Evolutionary conservation across 2,113 vertebrate species (phyloP).

Genomic region (Chamaetylas fuelleborni): DNA sequence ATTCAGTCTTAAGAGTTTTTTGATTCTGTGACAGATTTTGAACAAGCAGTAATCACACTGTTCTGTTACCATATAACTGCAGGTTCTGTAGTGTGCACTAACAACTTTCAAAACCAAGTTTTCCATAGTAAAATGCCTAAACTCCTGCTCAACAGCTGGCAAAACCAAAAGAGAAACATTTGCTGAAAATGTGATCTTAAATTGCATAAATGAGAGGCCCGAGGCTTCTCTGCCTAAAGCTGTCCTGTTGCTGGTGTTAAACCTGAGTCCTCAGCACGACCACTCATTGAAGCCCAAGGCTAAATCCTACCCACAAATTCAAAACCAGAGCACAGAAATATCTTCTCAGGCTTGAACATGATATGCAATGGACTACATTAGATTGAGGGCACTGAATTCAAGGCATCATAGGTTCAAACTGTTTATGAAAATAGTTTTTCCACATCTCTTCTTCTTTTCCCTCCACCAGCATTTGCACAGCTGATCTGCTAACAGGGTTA

Average conservation of each 20-base stretch:
- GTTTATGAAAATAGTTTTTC: background rate
- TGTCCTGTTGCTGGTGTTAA: background rate
- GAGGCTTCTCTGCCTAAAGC: background rate
- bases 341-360: background rate
- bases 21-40: background rate
- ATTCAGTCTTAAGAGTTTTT: background rate
- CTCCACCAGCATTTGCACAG: background rate
- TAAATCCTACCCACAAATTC: background rate
- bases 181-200: background rate
- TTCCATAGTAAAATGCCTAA: background rate
- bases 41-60: accelerated
- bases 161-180: background rate
- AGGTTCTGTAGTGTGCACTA: background rate
- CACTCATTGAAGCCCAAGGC: background rate
- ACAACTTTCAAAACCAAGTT: background rate
- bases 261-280: background rate
- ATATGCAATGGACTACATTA: background rate
- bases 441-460: background rate
- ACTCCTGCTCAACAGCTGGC: background rate
- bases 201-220: background rate
- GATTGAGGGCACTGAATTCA: background rate
- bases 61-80: background rate
- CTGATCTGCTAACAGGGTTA: background rate
- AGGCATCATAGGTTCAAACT: background rate
- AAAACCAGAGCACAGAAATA: background rate